A percentile compares a stretch with the other conserved stretches of the same genome.
Conservation (phyloP, 2,113 vertebrate genomes). For the Chaetorhynchus papuensis region DNA sequence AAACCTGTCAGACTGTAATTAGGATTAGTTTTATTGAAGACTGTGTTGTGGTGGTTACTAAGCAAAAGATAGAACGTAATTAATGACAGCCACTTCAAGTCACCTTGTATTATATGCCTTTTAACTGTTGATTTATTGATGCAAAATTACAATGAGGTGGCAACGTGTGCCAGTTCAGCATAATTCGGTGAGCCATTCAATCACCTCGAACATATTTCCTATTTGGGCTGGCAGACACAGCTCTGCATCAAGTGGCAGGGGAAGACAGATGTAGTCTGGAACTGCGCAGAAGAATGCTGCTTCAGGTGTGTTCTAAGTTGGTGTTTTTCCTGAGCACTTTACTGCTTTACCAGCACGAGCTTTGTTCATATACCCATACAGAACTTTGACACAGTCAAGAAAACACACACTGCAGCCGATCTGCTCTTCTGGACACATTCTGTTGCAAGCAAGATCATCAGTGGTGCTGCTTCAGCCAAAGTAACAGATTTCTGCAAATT, state of each 20-base stretch:
- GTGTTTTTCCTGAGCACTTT: not conserved
- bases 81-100: constrained; percentile 34
- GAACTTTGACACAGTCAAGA: not conserved
- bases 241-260: not conserved
- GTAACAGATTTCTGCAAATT: not conserved
- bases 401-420: not conserved
- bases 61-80: constrained; percentile 33
- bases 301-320: not conserved
- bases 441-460: not conserved
- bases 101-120: constrained; percentile 37
- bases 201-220: not conserved
- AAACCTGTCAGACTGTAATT: constrained; percentile 47
- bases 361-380: not conserved
- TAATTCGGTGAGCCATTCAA: not conserved
- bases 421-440: not conserved
- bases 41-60: constrained; percentile 25
- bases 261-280: not conserved
- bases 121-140: constrained; percentile 46
- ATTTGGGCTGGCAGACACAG: not conserved
- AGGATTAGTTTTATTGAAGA: constrained; percentile 56
- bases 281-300: not conserved
- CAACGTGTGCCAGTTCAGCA: constrained; percentile 1
- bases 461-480: not conserved
- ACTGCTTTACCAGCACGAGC: not conserved
- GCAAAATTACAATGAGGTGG: constrained; percentile 5